A percentile compares a stretch with the other conserved stretches of the same genome.
Conservation (phyloP, 2,888 invertebrate species). For the Mechanitis mazaeus region DNA sequence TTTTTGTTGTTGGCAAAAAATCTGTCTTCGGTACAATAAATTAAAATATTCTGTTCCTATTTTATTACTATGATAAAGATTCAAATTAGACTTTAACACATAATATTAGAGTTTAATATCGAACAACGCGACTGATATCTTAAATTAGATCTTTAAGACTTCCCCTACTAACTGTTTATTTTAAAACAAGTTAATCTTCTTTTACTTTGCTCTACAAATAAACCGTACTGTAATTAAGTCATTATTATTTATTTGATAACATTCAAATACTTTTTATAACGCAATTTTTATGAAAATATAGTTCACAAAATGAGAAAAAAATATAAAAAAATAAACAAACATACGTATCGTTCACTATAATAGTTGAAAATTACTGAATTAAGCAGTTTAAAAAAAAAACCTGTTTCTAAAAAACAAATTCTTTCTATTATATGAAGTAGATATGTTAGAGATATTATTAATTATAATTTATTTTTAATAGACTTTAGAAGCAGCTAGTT, state of each 20-base stretch:
- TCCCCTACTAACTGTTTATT: conserved; percentile 8
- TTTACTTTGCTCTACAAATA: background rate
- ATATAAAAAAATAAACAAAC: too few relatives aligned
- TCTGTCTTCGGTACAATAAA: conserved; percentile 27
- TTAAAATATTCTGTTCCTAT: conserved; percentile 23
- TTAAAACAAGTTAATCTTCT: conserved; percentile 6
- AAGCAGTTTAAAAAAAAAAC: too few relatives aligned
- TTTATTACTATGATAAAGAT: background rate
- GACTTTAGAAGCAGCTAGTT: background rate
- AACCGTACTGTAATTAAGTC: background rate
- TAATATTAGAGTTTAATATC: background rate
- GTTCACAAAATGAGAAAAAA: too few relatives aligned
- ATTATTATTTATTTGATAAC: background rate
- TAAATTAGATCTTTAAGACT: conserved; percentile 6
- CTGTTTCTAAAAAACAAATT: too few relatives aligned
- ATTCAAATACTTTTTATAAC: too few relatives aligned
- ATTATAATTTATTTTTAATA: too few relatives aligned
- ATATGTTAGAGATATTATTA: too few relatives aligned
- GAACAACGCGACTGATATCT: background rate
- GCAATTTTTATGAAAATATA: too few relatives aligned
- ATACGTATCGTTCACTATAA: too few relatives aligned
- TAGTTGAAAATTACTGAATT: too few relatives aligned
- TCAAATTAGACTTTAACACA: background rate
- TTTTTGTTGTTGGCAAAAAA: conserved; percentile 30
- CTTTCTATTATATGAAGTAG: too few relatives aligned